Evolutionary conservation across 2,113 vertebrate species (phyloP), one percentile per base, ranked within the genome.

Genomic region (Numida meleagris): DNA sequence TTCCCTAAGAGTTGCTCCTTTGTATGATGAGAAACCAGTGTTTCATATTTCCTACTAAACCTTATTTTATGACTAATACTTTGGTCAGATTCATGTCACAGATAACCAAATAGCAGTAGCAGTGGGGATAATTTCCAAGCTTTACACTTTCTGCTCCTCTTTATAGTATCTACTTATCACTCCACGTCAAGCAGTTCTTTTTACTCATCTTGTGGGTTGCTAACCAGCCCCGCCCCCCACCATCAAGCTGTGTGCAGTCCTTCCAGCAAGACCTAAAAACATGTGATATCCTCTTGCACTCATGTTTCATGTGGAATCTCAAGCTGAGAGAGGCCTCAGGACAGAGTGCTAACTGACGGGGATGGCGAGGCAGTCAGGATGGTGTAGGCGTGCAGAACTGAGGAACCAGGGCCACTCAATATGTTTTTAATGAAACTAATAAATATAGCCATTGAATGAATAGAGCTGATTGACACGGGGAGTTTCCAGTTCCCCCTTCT

Each of bases 371-470:
- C 72, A 72, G 40, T 45, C 1, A 0, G 82, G 72, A 80, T 59
- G 71, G 68, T 86, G 85, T 65, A 65, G 93, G 89, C 36, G 16
- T 94, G 72, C 78, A 55, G 82, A 92, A 46, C 71, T 21, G 74
- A 89, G 82, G 61, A 88, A 61, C 43, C 0, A 1, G 65, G 43
- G 51, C 82, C 53, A 61, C 85, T 91, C 93, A 86, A 57, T 88
- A 82, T 91, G 89, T 91, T 95, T 92, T 94, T 94, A 94, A 94
- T 93, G 72, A 83, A 95, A 91, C 88, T 93, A 91, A 89, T 92
- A 93, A 96, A 92, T 94, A 81, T 62, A 96, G 81, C 36, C 43
- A 75, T 51, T 82, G 83, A 92, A 82, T 87, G 81, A 95, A 82
- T 43, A 82, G 88, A 87, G 61, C 43, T 92, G 92, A 93, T 89